Percentiles rank a stretch among this genome's conserved stretches.
These are phyloP conservation scores for Drosophila pseudoananassae DNA, from an alignment of 1,140 invertebrate genomes.

Conservation along the genomic window DNA sequence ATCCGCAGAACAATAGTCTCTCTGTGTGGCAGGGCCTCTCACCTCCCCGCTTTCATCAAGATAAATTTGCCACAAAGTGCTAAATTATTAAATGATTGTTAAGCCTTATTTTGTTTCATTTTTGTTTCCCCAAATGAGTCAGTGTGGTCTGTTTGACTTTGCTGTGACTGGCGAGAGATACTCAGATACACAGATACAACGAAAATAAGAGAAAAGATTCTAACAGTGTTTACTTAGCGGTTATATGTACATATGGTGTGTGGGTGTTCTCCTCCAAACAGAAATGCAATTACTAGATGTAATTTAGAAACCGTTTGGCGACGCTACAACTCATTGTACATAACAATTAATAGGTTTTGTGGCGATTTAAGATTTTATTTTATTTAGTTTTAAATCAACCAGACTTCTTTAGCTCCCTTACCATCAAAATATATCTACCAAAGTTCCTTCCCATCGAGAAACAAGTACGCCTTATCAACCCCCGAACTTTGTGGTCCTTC, in stretches of 20 bases:
- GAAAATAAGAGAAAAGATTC: constrained; percentile 1
- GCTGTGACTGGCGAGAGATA: constrained; percentile 20
- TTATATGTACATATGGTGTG: background rate
- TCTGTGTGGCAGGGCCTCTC: constrained; percentile 17
- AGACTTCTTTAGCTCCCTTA: too few relatives aligned
- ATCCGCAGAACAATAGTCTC: constrained; percentile 30
- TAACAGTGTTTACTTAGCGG: constrained; percentile 2
- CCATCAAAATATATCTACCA: background rate
- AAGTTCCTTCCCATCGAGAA: background rate
- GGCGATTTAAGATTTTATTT: too few relatives aligned
- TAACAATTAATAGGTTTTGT: background rate
- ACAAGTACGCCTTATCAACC: constrained; percentile 7
- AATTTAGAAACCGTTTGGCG: constrained; percentile 23
- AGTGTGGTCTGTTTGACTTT: constrained; percentile 30
- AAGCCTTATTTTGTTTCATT: constrained; percentile 60
- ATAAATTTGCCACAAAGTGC: constrained; percentile 69
- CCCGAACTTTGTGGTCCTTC: constrained; percentile 3
- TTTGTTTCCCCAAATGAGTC: constrained; percentile 50
- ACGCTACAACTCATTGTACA: background rate
- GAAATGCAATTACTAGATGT: constrained; percentile 31
- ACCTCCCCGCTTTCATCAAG: constrained; percentile 61
- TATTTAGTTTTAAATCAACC: too few relatives aligned
- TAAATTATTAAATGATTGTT: constrained; percentile 81
- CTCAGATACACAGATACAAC: background rate
- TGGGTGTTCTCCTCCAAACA: constrained; percentile 20